Percentiles rank a stretch among this genome's conserved stretches.
These are phyloP conservation scores for Tyrophagus putrescentiae DNA, from an alignment of 1,140 invertebrate genomes.

Conservation along the genomic window DNA sequence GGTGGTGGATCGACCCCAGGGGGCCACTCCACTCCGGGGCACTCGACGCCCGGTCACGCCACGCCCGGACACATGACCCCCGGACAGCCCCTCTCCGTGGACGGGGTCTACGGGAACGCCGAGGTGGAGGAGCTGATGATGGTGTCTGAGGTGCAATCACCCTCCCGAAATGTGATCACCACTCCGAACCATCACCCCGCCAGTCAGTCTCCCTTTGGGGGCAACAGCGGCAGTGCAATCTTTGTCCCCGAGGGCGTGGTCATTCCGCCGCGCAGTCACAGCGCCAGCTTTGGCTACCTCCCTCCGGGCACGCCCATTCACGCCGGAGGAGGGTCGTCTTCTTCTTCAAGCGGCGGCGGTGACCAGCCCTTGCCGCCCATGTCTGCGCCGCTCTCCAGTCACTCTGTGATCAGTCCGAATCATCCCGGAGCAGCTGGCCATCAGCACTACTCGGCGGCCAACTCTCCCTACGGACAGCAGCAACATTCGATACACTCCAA, in stretches of 20 bases:
- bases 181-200: too few species aligned
- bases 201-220: too few species aligned
- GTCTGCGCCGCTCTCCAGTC: not conserved
- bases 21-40: too few species aligned
- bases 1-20: too few species aligned
- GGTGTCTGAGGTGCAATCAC: not conserved
- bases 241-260: too few species aligned
- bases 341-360: not conserved
- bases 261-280: not conserved
- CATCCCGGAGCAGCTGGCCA: too few species aligned
- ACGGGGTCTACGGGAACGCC: not conserved
- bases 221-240: too few species aligned
- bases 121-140: slow-evolving; percentile 7
- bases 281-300: not conserved
- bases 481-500: not conserved
- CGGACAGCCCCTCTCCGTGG: not conserved
- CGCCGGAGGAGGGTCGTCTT: not conserved
- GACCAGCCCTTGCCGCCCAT: not conserved
- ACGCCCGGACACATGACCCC: too few species aligned
- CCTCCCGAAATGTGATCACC: not conserved
- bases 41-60: too few species aligned
- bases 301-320: not conserved
- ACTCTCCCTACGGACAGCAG: not conserved
- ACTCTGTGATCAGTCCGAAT: slow-evolving; percentile 5
- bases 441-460: slow-evolving; percentile 1